Base-by-base conservation (phyloP, 2,888 invertebrate genomes). In the Ganaspis brasiliensis region DNA sequence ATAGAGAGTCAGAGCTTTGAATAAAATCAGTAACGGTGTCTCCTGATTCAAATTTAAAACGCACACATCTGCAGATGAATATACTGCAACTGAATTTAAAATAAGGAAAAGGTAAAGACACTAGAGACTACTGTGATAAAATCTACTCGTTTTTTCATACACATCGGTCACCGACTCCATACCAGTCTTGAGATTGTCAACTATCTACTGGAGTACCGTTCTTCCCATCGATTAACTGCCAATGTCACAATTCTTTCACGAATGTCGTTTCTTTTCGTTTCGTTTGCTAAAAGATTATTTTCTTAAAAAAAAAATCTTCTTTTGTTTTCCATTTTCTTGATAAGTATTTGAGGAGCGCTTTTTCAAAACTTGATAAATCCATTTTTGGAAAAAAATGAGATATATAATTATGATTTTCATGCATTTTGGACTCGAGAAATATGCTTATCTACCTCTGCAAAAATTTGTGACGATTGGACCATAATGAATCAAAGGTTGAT, bases 201-300 rank as follows among this genome's bases (percentile, higher is more conserved):
- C 61, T 61, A 52, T n/a, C 40, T 40, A 24, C 57, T 14, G 61
- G 61, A 61, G 21, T 61, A 61, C 61, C 61, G 61, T 61, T 61
- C 61, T 10, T 37, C 26, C 24, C 56, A 56, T 26, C 56, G 56
- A 56, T 56, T 56, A 26, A 56, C 56, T 19, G 12, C 14, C 56
- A 26, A 56, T 56, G 24, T 56, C 61, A 19, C 37, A 61, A 61
- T 61, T 61, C 35, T 61, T 61, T 61, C 31, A 14, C 14, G 19
- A 52, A 52, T 19, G n/a, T 24, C n/a, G 6, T 26, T 14, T 57
- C 26, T 57, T 14, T 2, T 24, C 24, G 35, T 37, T 19, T 61
- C 35, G 31, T 61, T 61, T 37, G n/a, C 9, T 61, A 49, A 49
- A 49, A 16, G 2, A 16, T n/a, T 16, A 49, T n/a, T 16, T n/a